Conservation (phyloP, 2,113 vertebrate species). For the Aramus guarauna region DNA sequence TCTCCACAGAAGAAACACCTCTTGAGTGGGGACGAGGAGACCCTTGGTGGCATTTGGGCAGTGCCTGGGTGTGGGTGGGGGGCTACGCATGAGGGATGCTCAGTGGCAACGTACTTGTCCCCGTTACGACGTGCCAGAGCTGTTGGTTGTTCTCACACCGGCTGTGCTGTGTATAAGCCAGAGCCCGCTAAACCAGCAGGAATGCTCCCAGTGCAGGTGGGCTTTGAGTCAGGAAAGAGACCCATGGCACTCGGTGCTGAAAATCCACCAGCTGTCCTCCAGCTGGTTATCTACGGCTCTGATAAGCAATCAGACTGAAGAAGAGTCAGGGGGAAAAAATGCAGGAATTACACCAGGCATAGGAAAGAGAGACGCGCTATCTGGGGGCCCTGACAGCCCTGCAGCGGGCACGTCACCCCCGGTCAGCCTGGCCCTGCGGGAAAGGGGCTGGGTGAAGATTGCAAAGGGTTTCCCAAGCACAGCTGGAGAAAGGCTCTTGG, state of each 20-base stretch:
- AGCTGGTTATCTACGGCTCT: neutral
- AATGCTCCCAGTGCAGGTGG: neutral
- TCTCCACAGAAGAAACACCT: neutral
- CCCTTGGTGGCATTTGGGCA: neutral
- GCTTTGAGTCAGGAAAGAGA: neutral
- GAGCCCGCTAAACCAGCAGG: neutral
- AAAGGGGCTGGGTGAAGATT: neutral
- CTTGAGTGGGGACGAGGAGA: neutral
- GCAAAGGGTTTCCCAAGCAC: neutral
- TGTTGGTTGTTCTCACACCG: neutral
- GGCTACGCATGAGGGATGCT: neutral
- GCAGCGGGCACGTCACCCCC: neutral
- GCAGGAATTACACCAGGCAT: neutral
- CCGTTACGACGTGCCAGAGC: neutral
- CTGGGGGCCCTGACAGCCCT: neutral
- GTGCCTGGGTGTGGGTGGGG: neutral
- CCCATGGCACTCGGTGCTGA: neutral
- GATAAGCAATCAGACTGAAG: neutral
- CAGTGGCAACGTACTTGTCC: fast-evolving
- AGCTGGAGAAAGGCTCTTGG: neutral
- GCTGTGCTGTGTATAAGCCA: neutral
- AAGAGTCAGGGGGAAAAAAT: neutral
- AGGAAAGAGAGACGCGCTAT: neutral
- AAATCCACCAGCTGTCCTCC: neutral
- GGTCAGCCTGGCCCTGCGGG: neutral